These are phyloP conservation scores for Dendrocopos noguchii DNA, from an alignment of 2,113 vertebrate species.

Conservation along the genomic window DNA sequence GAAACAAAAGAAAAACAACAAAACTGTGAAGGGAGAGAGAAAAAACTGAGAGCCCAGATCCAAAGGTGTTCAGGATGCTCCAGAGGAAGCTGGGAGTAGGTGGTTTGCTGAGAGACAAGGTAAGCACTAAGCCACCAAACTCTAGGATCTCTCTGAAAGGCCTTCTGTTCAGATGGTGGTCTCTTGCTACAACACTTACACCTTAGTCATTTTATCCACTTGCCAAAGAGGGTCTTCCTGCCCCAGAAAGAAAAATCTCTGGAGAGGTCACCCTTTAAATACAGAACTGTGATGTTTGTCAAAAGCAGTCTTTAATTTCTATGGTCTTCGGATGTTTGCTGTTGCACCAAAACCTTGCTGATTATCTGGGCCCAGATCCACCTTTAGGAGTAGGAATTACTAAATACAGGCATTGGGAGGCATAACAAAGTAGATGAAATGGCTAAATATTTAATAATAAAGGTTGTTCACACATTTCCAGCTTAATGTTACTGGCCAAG, in stretches of 20 bases:
- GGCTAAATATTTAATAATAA: conserved; percentile 56
- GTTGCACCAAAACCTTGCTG: background rate
- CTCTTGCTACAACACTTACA: background rate
- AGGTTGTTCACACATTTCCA: conserved; percentile 60
- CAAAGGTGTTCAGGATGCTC: background rate
- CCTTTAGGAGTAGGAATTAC: conserved; percentile 4
- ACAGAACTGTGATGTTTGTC: background rate
- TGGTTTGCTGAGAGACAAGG: background rate
- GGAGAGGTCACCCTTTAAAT: background rate
- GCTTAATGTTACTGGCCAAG: conserved; percentile 25
- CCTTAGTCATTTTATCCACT: background rate
- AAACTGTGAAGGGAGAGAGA: background rate
- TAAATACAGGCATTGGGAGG: background rate
- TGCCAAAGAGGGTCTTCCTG: background rate
- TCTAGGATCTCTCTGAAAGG: background rate
- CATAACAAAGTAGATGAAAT: conserved; percentile 2
- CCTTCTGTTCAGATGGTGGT: background rate
- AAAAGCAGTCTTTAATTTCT: background rate
- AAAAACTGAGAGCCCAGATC: background rate
- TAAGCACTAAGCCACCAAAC: background rate
- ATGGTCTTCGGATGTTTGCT: background rate
- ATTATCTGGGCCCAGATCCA: background rate
- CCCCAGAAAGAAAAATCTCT: background rate
- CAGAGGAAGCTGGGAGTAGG: background rate
- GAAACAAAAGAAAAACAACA: background rate